These are phyloP conservation scores for Danio kyathit DNA, from an alignment of 2,797 vertebrate genomes.

Conservation along the genomic window DNA sequence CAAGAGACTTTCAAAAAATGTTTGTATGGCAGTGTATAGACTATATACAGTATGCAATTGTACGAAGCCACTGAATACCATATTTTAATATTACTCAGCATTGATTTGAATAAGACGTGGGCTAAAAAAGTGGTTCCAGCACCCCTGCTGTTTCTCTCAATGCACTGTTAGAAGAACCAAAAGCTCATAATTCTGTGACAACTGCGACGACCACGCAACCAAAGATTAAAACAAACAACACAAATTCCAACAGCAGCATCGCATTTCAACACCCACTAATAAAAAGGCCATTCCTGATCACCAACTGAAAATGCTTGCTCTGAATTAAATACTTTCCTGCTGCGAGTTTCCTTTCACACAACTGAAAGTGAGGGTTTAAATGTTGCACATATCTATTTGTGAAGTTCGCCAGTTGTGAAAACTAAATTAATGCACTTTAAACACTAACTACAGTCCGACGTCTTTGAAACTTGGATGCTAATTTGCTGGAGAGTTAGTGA, in stretches of 20 bases:
- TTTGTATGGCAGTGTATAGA: not conserved
- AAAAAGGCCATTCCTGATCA: not conserved
- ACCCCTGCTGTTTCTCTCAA: slow-evolving; percentile 12
- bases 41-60: not conserved
- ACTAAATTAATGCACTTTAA: slow-evolving; percentile 4
- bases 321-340: not conserved
- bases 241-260: not conserved
- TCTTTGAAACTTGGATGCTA: slow-evolving; percentile 18
- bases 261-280: slow-evolving; percentile 28
- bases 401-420: not conserved
- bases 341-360: not conserved
- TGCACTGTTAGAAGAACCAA: not conserved
- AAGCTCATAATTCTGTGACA: slow-evolving; percentile 4
- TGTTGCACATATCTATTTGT: not conserved
- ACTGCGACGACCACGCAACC: not conserved
- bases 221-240: slow-evolving; percentile 2
- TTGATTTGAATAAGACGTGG: slow-evolving; percentile 4
- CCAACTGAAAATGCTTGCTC: not conserved
- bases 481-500: not conserved
- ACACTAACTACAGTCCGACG: slow-evolving; percentile 10
- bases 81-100: not conserved
- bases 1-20: too few relatives aligned
- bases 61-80: not conserved
- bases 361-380: not conserved
- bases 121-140: slow-evolving; percentile 10